Base-by-base conservation (phyloP, 2,888 invertebrate genomes). In the Habrosyne pyritoides region DNA sequence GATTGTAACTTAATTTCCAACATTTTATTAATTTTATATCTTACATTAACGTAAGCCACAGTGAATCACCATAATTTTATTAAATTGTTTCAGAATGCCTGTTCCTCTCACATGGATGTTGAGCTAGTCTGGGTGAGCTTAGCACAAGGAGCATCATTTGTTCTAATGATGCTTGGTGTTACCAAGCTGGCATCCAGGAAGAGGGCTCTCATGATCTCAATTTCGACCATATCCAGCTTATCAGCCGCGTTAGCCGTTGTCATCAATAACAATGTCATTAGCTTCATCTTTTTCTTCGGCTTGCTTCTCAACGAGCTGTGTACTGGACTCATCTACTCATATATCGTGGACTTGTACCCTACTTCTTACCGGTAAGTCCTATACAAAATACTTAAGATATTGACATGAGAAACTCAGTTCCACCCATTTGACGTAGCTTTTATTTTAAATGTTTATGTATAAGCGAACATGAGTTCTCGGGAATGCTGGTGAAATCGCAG, bases 281-380 rank as follows among this genome's bases (percentile, higher is more conserved):
- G 78, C n/a, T 75, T 83, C 50, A 50, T 78, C 12, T 63, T 79
- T 63, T 78, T 79, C 65, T 67, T 81, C 10, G 77, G 78, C 0
- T 53, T 78, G 7, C 28, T 75, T 21, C 54, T 72, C 0, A 77
- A 71, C 33, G 78, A 73, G 14, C 53, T 83, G 7, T 64, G 70
- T 7, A 75, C 79, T 48, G 83, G 80, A 2, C 64, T 79, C 1
- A 64, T 81, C 5, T 78, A 75, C 48, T 76, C 80, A 0, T 84
- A 83, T 50, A 80, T 75, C 24, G 75, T 83, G n/a, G 84, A 83
- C 55, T 56, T 83, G 10, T 84, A 77, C 63, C 83, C 84, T 0
- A 84, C 84, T 2, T 81, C 81, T 14, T 73, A 74, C 61, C 71
- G 83, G 84, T 83, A 53, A 73, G 76, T 64, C 8, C n/a, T n/a